Evolutionary conservation across 2,888 invertebrate species (phyloP), one percentile per base, ranked within the genome.

Genomic region (Chrysolina americana): DNA sequence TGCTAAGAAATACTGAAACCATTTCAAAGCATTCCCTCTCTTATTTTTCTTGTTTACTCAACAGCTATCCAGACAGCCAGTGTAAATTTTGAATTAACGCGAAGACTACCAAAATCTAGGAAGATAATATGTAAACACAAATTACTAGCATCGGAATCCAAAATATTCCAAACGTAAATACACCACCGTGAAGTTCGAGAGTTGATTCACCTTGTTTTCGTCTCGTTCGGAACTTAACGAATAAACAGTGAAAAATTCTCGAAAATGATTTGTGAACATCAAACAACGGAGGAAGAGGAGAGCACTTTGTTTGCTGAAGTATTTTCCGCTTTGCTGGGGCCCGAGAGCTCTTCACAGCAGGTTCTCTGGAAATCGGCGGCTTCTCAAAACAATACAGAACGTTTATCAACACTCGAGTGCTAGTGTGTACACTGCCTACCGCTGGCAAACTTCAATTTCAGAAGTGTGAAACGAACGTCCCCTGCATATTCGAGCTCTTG

Each of bases 381-480:
- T n/a, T 28, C 17, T 59, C 59, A 59, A 59, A 59, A 59, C 59
- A 59, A 59, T 59, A 15, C 59, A 9, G n/a, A 59, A 36, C 59
- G 36, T 59, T 59, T 59, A 36, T 17, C 23, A 59, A 59, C 59
- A 59, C 59, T 59, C n/a, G 36, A 59, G n/a, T 36, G 36, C 59
- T 59, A 59, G 28, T 28, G 59, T 59, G 59, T 36, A 11, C 59
- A 36, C 59, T 59, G 36, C 59, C 59, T 59, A 59, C 59, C 36
- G 36, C 59, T 53, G 13, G 9, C 59, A 36, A 59, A 36, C 59
- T 59, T 59, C 59, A 59, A 36, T 28, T 59, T 59, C 28, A 59
- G 59, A 59, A 53, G 68, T 68, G 68, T 68, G 68, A 68, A 53
- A 68, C 21, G 15, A 48, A 68, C 53, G 68, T 53, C 41, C 48